phyloP scores from a whole-genome alignment of 2,113 vertebrate species.

The Azemiops feae region DNA sequence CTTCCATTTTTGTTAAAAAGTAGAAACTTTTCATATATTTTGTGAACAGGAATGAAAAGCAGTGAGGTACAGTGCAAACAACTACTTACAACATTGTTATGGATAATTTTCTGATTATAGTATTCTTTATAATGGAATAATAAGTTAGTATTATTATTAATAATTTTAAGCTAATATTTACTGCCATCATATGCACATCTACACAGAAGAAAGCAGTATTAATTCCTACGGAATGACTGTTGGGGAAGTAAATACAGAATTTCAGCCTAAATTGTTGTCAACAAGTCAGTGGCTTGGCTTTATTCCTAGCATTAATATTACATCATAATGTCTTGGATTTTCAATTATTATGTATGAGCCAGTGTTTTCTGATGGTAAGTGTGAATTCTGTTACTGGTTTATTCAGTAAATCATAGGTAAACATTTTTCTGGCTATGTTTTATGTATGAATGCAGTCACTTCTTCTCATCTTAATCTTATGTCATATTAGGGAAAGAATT shows the following conservation, averaged over 20 bases:
- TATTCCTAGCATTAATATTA: background rate
- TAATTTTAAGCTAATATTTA: background rate
- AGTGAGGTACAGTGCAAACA: background rate
- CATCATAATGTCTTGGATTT: background rate
- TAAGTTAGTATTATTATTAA: background rate
- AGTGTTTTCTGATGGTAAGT: background rate
- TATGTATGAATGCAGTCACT: background rate
- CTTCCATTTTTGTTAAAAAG: background rate
- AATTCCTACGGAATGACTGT: background rate
- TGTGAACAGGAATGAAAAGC: background rate
- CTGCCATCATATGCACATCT: background rate
- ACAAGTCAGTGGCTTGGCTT: background rate
- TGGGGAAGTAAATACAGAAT: background rate
- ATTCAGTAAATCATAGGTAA: background rate
- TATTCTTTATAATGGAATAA: background rate
- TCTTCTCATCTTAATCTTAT: background rate
- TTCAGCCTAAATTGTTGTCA: background rate
- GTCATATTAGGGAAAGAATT: background rate
- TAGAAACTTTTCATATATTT: background rate
- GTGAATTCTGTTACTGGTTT: background rate
- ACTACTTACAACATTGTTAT: background rate
- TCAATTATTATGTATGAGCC: background rate
- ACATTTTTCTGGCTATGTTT: background rate
- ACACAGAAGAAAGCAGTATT: background rate
- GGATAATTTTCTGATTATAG: background rate